Percentiles rank a stretch among this genome's conserved stretches.
phyloP scores from a whole-genome alignment of 2,797 vertebrate genomes.

The Sebastes taczanowskii region DNA sequence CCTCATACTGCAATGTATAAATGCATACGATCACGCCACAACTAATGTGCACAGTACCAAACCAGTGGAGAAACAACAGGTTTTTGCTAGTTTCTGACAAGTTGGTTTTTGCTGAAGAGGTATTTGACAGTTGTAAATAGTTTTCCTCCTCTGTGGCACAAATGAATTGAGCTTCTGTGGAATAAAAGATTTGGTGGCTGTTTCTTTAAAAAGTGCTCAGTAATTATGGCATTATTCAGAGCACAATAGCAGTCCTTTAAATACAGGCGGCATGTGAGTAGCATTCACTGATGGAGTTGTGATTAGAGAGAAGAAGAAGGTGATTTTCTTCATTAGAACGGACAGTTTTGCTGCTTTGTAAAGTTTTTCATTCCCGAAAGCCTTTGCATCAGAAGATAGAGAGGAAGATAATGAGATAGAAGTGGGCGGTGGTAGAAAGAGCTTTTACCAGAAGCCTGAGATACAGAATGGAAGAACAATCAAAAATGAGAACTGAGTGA shows the following conservation, averaged over 20 bases:
- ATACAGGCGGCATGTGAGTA: conserved; percentile 32
- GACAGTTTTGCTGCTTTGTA: conserved; percentile 55
- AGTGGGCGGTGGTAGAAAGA: conserved; percentile 37
- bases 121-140: conserved; percentile 34
- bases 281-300: conserved; percentile 55
- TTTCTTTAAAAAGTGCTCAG: conserved; percentile 44
- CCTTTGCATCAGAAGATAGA: conserved; percentile 55
- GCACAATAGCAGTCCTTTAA: conserved; percentile 57
- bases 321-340: conserved; percentile 64
- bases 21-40: not conserved
- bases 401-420: conserved; percentile 62
- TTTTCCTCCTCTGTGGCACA: conserved; percentile 24
- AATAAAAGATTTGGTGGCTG: conserved; percentile 51
- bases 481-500: conserved; percentile 37
- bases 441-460: conserved; percentile 65
- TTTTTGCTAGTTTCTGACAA: not conserved
- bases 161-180: conserved; percentile 23
- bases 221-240: conserved; percentile 67
- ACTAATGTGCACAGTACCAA: not conserved
- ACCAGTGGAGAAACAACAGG: not conserved
- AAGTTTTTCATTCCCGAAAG: conserved; percentile 74
- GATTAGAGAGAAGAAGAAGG: conserved; percentile 65
- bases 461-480: conserved; percentile 52
- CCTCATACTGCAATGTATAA: not conserved
- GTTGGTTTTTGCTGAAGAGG: conserved; percentile 34